These are phyloP conservation scores for Papilio polyxenes DNA, from an alignment of 1,140 invertebrate species.

Conservation along the genomic window DNA sequence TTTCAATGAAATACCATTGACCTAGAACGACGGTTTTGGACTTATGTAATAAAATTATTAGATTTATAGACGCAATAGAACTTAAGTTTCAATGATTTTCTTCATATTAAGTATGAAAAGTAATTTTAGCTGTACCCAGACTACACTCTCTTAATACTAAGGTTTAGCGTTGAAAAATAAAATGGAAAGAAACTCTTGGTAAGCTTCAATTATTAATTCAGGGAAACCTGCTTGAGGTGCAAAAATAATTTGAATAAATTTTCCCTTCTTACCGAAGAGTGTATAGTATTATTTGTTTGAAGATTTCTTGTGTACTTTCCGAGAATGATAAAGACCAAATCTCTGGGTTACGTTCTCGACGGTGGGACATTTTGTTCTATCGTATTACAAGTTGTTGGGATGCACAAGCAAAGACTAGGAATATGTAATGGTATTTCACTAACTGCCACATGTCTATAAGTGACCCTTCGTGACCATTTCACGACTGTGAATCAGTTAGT, in stretches of 20 bases:
- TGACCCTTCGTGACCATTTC: no score
- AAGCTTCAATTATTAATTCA: slow-evolving; percentile 6
- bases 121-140: neutral
- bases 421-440: neutral
- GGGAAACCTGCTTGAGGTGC: neutral
- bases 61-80: neutral
- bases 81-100: no score
- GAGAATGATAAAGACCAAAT: neutral
- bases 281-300: neutral
- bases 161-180: neutral
- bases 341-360: neutral
- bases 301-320: neutral
- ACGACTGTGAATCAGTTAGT: no score
- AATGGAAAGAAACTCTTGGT: neutral
- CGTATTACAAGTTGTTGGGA: neutral
- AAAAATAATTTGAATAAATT: slow-evolving; percentile 4
- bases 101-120: neutral
- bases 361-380: neutral
- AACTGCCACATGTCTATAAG: no score
- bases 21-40: neutral
- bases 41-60: neutral
- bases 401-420: neutral
- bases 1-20: neutral
- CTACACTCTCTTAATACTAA: neutral
- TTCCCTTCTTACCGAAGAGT: neutral